These are phyloP conservation scores for Heteractis magnifica DNA, from an alignment of 92 coral and sea anemone species.

Conservation along the genomic window DNA sequence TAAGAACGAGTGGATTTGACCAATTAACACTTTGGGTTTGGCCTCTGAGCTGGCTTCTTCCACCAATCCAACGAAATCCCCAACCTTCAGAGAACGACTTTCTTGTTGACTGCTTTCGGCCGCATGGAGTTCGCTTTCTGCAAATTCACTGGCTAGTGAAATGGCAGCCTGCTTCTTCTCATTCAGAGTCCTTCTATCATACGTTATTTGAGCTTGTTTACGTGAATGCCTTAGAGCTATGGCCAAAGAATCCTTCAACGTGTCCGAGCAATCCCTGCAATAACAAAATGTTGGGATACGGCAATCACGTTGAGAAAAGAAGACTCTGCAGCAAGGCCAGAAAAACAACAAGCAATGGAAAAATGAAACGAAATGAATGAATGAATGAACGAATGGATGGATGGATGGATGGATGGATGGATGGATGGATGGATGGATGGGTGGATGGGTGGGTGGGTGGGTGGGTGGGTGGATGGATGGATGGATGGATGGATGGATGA, in stretches of 20 bases:
- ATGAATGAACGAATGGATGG: no score
- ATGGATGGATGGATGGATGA: no score
- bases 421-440: no score
- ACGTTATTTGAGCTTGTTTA: conserved; percentile 5
- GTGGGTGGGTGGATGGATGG: no score
- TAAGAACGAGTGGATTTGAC: not conserved
- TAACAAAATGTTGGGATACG: not conserved
- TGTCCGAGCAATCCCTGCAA: not conserved
- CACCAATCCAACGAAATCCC: conserved; percentile 17
- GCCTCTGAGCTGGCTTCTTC: conserved; percentile 12
- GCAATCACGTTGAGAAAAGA: not conserved
- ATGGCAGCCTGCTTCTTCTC: not conserved
- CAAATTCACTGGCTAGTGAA: not conserved
- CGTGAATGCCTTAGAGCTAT: not conserved
- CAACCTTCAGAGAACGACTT: not conserved
- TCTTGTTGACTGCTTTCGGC: not conserved
- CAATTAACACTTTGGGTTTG: conserved; percentile 7
- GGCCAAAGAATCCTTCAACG: conserved; percentile 3
- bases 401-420: no score
- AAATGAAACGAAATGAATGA: no score
- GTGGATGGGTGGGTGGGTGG: no score
- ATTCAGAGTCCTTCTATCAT: not conserved
- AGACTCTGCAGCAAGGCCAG: not conserved
- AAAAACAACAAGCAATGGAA: not conserved
- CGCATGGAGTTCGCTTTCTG: not conserved